phyloP scores from a whole-genome alignment of 2,797 vertebrate genomes.

The Tragopan temminckii region DNA sequence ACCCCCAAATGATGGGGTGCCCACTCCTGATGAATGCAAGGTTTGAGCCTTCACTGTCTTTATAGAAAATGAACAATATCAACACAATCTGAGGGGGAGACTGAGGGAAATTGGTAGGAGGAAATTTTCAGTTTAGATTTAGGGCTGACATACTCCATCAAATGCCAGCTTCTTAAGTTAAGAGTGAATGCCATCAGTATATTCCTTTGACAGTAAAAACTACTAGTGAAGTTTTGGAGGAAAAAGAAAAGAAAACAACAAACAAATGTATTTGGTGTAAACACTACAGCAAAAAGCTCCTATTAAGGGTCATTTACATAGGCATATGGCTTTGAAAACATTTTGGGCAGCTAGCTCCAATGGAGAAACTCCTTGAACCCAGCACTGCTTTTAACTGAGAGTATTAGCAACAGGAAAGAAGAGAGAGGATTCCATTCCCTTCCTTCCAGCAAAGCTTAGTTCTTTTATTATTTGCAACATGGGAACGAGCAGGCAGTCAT shows the following conservation, averaged over 20 bases:
- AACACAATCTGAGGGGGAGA: not conserved
- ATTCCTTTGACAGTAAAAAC: conserved; percentile 14
- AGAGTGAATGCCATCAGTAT: not conserved
- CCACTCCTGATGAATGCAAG: not conserved
- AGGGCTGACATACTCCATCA: not conserved
- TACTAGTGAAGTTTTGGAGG: not conserved
- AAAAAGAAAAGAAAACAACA: not conserved
- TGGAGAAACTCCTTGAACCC: not conserved
- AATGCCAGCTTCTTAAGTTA: not conserved
- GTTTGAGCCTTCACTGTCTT: not conserved
- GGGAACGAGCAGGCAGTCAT: not conserved
- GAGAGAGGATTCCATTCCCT: not conserved
- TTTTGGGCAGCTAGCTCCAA: not conserved
- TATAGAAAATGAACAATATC: not conserved
- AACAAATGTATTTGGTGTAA: not conserved
- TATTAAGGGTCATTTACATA: not conserved
- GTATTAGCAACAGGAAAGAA: not conserved
- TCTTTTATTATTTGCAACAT: not conserved
- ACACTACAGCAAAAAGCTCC: not conserved
- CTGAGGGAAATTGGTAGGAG: not conserved
- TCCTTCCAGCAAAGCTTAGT: not conserved
- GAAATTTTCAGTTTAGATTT: conserved; percentile 9
- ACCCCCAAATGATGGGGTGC: not conserved
- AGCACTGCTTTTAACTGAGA: not conserved
- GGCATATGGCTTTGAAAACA: conserved; percentile 24